Evolutionary conservation across 2,113 vertebrate genomes (phyloP).

Genomic region (Gallinago paraguaiae): DNA sequence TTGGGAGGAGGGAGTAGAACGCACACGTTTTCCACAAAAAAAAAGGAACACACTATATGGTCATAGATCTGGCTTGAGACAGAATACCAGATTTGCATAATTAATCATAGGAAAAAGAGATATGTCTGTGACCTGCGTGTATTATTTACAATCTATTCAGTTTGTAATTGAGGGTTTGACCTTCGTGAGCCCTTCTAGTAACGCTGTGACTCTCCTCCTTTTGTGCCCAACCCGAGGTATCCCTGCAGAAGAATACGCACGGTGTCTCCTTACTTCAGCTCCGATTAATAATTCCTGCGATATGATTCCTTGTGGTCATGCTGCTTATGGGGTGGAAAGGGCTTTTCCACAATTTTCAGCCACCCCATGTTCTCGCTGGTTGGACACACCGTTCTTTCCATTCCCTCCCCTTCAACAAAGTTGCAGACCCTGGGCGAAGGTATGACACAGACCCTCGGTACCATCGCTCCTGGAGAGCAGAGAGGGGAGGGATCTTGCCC

Average conservation of each 20-base stretch:
- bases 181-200: constrained; percentile 37
- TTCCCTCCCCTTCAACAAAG: neutral
- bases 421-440: neutral
- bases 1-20: neutral
- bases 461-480: neutral
- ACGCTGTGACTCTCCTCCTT: neutral
- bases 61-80: constrained; percentile 41
- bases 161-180: constrained; percentile 68
- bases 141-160: constrained; percentile 69
- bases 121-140: constrained; percentile 30
- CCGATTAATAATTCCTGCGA: neutral
- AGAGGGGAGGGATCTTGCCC: neutral
- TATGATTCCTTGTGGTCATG: neutral
- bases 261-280: neutral
- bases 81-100: constrained; percentile 65
- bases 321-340: neutral
- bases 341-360: neutral
- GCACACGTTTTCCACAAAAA: neutral
- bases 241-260: rapidly evolving
- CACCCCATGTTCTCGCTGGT: neutral
- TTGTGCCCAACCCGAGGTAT: neutral
- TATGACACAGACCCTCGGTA: neutral
- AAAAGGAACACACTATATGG: neutral
- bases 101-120: constrained; percentile 66
- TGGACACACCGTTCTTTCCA: neutral